phyloP scores from a whole-genome alignment of 2,113 vertebrate species.

The Actenoides hombroni region DNA sequence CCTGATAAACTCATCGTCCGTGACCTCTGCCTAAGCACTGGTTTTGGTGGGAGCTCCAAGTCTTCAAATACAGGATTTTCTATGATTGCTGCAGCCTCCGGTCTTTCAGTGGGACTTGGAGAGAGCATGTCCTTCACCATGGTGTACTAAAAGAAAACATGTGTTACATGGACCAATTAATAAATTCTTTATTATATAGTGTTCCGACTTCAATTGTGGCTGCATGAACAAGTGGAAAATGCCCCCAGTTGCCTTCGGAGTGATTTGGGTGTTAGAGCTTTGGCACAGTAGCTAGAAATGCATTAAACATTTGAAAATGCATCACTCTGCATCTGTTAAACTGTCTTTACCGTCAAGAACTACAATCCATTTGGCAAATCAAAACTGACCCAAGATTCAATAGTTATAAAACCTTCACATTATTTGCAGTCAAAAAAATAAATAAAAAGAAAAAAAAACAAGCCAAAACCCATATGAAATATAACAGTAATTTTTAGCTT shows the following conservation, averaged over 20 bases:
- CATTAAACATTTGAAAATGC: neutral
- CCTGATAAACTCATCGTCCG: constrained; percentile 92
- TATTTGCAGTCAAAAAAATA: neutral
- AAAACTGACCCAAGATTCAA: neutral
- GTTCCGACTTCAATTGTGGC: neutral
- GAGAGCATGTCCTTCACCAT: constrained; percentile 97
- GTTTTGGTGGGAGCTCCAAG: constrained; percentile 85
- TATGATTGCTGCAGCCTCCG: constrained; percentile 89
- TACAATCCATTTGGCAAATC: neutral
- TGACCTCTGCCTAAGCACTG: constrained; percentile 87
- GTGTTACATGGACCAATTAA: neutral
- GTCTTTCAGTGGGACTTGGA: constrained; percentile 83
- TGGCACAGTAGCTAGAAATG: neutral
- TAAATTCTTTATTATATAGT: neutral
- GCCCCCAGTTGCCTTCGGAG: neutral
- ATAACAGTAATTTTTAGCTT: neutral
- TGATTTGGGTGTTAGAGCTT: neutral
- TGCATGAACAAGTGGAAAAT: neutral
- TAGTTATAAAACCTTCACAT: neutral
- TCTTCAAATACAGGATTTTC: constrained; percentile 90
- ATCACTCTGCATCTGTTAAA: neutral
- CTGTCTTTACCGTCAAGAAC: neutral
- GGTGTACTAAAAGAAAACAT: constrained; percentile 74
- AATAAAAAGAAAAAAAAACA: neutral
- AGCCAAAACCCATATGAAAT: neutral